phyloP scores from a whole-genome alignment of 2,113 vertebrate genomes.

The Prionailurus viverrinus region DNA sequence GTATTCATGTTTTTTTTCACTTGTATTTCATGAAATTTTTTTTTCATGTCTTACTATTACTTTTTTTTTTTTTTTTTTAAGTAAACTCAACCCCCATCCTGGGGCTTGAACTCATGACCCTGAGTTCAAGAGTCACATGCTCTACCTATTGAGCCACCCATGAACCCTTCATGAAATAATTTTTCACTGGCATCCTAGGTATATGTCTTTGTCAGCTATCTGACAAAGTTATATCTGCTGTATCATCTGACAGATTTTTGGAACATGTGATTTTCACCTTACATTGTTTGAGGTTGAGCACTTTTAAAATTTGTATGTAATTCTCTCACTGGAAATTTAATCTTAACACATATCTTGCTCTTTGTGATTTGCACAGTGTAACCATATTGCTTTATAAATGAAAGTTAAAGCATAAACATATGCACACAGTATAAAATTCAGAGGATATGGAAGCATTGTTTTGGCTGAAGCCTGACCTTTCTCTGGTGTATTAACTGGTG shows the following conservation, averaged over 20 bases:
- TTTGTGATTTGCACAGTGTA: conserved; percentile 48
- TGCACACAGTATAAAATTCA: background rate
- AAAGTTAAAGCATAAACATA: conserved; percentile 1
- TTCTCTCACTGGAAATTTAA: conserved; percentile 36
- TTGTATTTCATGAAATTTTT: background rate
- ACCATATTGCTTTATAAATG: conserved; percentile 21
- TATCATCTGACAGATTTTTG: background rate
- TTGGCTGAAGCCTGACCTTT: background rate
- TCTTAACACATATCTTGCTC: background rate
- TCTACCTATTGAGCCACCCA: background rate
- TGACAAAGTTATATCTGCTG: conserved; percentile 7
- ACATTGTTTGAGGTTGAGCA: background rate
- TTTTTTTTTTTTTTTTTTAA: background rate
- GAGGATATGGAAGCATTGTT: background rate
- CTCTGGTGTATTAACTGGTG: background rate
- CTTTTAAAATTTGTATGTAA: conserved; percentile 44
- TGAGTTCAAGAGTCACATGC: background rate
- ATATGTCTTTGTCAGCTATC: background rate
- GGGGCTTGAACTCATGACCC: background rate
- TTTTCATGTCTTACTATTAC: background rate
- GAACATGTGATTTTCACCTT: conserved; percentile 41
- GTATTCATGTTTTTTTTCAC: background rate
- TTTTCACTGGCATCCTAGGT: conserved; percentile 8
- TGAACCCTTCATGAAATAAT: background rate
- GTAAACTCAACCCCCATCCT: background rate